phyloP scores from a whole-genome alignment of 2,797 vertebrate genomes.

The Remorina albescens region DNA sequence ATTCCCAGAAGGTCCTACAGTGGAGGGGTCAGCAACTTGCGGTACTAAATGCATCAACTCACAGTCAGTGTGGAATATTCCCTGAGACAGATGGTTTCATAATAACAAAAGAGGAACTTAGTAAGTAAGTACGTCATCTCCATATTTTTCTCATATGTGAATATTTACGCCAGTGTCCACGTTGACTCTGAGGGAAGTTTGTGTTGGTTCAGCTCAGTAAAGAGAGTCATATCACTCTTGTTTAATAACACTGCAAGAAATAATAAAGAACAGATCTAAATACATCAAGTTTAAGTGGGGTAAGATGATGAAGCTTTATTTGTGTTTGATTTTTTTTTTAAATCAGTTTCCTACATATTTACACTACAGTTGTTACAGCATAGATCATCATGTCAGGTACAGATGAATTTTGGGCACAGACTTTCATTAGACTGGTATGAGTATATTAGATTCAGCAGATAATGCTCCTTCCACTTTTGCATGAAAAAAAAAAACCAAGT shows the following conservation, averaged over 20 bases:
- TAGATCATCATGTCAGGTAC: background rate
- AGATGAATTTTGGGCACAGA: background rate
- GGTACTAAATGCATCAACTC: conserved; percentile 51
- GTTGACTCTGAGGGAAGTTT: conserved; percentile 23
- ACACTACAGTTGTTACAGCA: background rate
- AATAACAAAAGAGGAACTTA: conserved; percentile 52
- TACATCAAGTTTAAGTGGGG: no score
- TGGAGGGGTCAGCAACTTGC: conserved; percentile 66
- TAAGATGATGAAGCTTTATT: background rate
- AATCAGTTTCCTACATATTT: background rate
- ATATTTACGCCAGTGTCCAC: background rate
- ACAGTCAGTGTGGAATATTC: conserved; percentile 73
- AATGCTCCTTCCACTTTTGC: background rate
- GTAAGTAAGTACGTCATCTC: conserved; percentile 70
- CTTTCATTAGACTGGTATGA: background rate
- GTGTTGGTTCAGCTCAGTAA: conserved; percentile 3
- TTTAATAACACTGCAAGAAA: background rate
- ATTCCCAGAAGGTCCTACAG: conserved; percentile 62
- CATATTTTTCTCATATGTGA: conserved; percentile 25
- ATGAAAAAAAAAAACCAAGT: background rate
- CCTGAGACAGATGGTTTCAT: conserved; percentile 62
- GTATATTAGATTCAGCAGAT: background rate
- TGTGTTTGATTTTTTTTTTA: background rate
- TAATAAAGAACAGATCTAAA: background rate
- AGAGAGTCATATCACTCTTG: conserved; percentile 7